Conservation (phyloP, 1,140 invertebrate genomes). For the Bombus difficillimus region DNA sequence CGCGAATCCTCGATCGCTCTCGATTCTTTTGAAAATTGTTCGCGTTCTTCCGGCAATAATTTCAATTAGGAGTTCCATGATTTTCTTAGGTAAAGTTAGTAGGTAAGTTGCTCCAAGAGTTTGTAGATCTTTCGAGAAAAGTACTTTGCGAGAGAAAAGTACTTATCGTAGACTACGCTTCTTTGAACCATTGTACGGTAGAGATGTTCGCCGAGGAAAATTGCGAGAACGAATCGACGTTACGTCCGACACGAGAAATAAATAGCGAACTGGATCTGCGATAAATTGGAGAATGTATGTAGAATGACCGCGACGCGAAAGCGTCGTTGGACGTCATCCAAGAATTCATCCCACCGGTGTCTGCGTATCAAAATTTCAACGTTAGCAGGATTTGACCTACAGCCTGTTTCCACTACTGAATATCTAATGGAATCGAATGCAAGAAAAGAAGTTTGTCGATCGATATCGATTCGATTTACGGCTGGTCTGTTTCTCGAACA, state of each 20-base stretch:
- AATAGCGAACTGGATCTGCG: slow-evolving; percentile 55
- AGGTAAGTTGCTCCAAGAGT: not conserved
- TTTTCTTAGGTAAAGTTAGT: not conserved
- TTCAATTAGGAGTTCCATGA: not conserved
- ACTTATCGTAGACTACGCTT: too few relatives aligned
- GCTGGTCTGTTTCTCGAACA: not conserved
- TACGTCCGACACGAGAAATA: slow-evolving; percentile 44
- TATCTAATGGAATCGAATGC: slow-evolving; percentile 50
- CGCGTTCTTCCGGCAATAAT: not conserved
- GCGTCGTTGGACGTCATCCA: slow-evolving; percentile 55
- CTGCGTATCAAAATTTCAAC: slow-evolving; percentile 71
- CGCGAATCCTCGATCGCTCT: not conserved
- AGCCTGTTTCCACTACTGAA: slow-evolving; percentile 36
- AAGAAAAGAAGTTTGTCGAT: slow-evolving; percentile 7
- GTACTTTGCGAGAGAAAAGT: not conserved
- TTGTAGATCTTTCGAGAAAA: not conserved
- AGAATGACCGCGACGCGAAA: slow-evolving; percentile 17
- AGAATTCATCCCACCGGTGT: slow-evolving; percentile 64
- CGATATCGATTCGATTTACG: slow-evolving; percentile 18
- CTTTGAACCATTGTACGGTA: too few relatives aligned
- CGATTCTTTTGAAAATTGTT: not conserved
- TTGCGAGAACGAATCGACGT: slow-evolving; percentile 43
- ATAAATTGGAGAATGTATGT: slow-evolving; percentile 58
- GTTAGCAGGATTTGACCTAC: slow-evolving; percentile 65
- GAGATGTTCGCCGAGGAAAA: not conserved